Evolutionary conservation across 2,888 invertebrate species (phyloP).

Genomic region (Calliphora vomitoria): DNA sequence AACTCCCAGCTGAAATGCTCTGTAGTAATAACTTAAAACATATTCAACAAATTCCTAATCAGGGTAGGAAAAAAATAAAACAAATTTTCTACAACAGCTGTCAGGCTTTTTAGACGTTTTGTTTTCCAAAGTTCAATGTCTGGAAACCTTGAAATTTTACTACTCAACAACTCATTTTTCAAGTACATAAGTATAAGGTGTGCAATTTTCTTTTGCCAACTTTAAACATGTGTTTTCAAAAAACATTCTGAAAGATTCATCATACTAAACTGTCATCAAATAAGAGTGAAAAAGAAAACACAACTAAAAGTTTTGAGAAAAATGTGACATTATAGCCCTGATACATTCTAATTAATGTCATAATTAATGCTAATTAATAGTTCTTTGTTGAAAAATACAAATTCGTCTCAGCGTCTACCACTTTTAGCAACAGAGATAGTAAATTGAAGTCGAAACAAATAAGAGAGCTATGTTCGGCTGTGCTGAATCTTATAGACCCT

Average conservation of each 20-base stretch:
- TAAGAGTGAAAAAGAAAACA: neutral
- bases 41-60: neutral
- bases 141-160: slow-evolving; percentile 22
- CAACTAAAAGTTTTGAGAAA: slow-evolving; percentile 15
- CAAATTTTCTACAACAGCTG: neutral
- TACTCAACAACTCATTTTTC: neutral
- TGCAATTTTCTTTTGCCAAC: neutral
- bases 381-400: slow-evolving; percentile 51
- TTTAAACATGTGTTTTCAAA: neutral
- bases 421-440: neutral
- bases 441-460: neutral
- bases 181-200: neutral
- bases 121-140: slow-evolving; percentile 26
- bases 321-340: slow-evolving; percentile 62
- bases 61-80: neutral
- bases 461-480: no score
- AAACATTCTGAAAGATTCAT: neutral
- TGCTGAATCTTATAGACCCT: no score
- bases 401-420: neutral
- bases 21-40: no score
- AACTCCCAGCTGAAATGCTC: no score
- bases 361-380: slow-evolving; percentile 72
- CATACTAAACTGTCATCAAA: neutral
- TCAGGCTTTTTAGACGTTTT: neutral
- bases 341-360: slow-evolving; percentile 66